Evolutionary conservation across 2,888 invertebrate genomes (phyloP), one percentile per base, ranked within the genome.

Genomic region (Spodoptera picta): DNA sequence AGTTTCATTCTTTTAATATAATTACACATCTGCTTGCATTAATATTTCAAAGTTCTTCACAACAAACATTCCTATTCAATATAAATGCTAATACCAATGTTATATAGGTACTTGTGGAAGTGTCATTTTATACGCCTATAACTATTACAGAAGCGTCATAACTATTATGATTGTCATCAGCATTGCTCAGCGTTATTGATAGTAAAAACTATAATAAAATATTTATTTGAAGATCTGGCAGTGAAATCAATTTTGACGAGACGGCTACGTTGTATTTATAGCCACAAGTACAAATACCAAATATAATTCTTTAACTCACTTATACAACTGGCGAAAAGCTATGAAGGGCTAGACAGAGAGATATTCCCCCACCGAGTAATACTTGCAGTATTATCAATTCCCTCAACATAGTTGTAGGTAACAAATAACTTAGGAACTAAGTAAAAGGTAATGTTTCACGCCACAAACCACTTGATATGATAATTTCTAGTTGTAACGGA

Each of bases 401-500:
- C 42, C 57, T 49, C 42, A 55, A 44, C 49, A 53, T 52, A 52
- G 19, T 43, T 54, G 12, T 23, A 36, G 41, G 55, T 68, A 73
- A 67, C 53, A 58, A 65, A 69, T 74, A 54, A 50, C 53, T 74
- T 64, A 60, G 54, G 55, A 77, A 71, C 66, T 59, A 68, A 69
- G 61, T 69, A 70, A 60, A 69, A 72, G 55, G 49, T 53, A 49
- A 48, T 55, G 55, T 65, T 77, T 77, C 69, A 80, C 79, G 70
- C 77, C 79, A 55, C 65, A 63, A 58, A 55, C 77, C 42, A 65
- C 57, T 71, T 55, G 69, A 63, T 80, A 81, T 80, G 80, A 73
- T 82, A 83, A 83, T 85, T 36, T 79, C 65, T 50, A 42, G 64
- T 77, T 78, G 80, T 79, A 77, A 77, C 85, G 83, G 85, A 82